Percentiles rank a stretch among this genome's conserved stretches.
Evolutionary conservation across 37 sponge, comb jelly and placozoan species (phyloP).

Genomic region (Aplysina aerophoba): DNA sequence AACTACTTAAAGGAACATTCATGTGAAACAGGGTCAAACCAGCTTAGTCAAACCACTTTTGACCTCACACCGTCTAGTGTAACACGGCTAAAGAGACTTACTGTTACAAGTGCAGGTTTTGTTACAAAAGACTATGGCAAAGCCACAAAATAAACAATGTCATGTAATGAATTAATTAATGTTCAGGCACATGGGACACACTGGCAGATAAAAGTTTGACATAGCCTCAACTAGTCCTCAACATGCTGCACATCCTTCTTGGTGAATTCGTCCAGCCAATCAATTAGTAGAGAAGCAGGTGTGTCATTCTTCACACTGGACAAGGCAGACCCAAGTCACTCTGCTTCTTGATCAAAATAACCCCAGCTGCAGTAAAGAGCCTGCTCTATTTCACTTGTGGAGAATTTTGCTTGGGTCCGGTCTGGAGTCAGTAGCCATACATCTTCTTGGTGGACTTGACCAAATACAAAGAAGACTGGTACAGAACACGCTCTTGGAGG

Average conservation of each 20-base stretch:
- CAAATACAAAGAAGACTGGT: slow-evolving; percentile 36
- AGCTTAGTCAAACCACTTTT: no score
- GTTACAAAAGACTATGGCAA: no score
- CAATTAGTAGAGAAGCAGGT: background rate
- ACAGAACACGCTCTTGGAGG: slow-evolving; percentile 31
- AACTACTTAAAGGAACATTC: no score
- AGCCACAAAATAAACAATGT: no score
- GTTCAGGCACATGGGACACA: no score
- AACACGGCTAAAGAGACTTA: no score
- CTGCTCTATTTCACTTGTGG: background rate
- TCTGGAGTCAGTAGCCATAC: slow-evolving; percentile 9
- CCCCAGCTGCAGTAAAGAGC: background rate
- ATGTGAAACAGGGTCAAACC: no score
- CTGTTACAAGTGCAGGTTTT: no score
- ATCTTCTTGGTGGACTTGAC: slow-evolving; percentile 37
- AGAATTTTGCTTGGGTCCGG: background rate
- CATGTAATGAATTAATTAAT: no score
- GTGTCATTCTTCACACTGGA: background rate
- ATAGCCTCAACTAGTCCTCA: slow-evolving; percentile 10
- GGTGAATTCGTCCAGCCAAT: slow-evolving; percentile 30
- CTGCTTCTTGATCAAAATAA: background rate
- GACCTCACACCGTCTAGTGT: no score
- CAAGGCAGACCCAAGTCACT: background rate
- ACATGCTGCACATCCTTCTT: background rate
- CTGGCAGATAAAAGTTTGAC: no score